Conservation (phyloP, 2,797 vertebrate genomes). For the Sebastolobus altivelis region DNA sequence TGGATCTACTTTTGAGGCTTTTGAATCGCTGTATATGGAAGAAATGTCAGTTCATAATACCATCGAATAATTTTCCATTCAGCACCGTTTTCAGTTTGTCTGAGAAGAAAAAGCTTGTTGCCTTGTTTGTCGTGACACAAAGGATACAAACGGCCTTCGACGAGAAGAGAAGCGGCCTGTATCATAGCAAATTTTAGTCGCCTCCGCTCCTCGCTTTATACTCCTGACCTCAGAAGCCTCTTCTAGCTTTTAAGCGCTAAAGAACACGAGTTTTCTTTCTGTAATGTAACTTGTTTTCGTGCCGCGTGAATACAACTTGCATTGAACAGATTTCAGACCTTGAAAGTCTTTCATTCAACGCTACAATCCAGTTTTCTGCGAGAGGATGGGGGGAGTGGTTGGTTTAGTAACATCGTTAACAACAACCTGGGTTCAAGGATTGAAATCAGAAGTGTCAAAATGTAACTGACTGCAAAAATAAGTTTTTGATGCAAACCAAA, state of each 20-base stretch:
- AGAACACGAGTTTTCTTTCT: neutral
- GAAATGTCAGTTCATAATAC: slow-evolving; percentile 7
- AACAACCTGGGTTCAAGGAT: neutral
- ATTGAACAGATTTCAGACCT: slow-evolving; percentile 6
- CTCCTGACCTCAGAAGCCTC: neutral
- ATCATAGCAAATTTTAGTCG: slow-evolving; percentile 1
- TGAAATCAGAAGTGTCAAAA: neutral
- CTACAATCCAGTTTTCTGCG: neutral
- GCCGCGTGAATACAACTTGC: neutral
- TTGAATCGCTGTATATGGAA: slow-evolving; percentile 1
- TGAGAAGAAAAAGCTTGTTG: neutral
- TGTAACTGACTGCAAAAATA: neutral
- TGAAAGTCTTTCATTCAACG: slow-evolving; percentile 15
- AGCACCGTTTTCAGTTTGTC: neutral
- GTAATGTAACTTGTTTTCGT: slow-evolving; percentile 6
- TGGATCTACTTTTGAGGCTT: slow-evolving; percentile 12
- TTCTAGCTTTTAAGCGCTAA: neutral
- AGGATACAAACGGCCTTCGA: slow-evolving; percentile 17
- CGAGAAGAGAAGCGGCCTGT: neutral
- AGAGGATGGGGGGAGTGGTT: neutral
- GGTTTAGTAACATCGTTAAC: neutral
- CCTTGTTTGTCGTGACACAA: slow-evolving; percentile 18
- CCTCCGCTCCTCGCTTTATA: neutral
- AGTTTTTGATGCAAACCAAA: neutral
- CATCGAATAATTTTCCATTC: neutral